Conservation (phyloP, 2,797 vertebrate genomes). For the Morelia viridis region DNA sequence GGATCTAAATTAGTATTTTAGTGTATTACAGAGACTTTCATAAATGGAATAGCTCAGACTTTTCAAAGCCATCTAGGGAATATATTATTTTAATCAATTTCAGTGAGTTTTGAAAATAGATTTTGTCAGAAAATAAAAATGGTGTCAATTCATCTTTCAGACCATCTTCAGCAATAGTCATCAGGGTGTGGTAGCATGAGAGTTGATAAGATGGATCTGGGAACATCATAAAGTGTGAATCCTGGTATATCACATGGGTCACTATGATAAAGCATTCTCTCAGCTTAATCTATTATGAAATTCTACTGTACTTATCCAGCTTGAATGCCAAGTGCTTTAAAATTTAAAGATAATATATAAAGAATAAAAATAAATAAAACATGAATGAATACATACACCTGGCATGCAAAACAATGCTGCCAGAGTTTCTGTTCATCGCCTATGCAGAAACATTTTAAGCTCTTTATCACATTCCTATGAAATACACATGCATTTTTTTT, state of each 20-base stretch:
- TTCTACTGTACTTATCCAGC: background rate
- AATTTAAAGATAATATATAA: background rate
- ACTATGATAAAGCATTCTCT: background rate
- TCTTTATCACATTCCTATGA: background rate
- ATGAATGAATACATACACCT: too few species aligned
- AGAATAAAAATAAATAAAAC: background rate
- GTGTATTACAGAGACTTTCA: slow-evolving; percentile 12
- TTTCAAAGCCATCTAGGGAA: background rate
- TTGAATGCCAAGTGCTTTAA: background rate
- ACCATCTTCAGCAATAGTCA: too few species aligned
- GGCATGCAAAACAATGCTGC: background rate
- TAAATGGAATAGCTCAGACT: background rate
- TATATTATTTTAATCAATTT: background rate
- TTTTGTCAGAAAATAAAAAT: too few species aligned
- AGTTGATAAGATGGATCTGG: background rate
- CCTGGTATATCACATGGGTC: background rate
- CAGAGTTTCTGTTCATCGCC: background rate
- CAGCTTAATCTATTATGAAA: background rate
- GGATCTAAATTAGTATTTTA: background rate
- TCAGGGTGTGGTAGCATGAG: background rate
- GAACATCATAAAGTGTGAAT: background rate
- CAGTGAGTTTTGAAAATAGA: background rate
- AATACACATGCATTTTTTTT: background rate
- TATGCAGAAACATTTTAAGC: background rate
- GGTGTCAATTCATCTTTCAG: too few species aligned